Evolutionary conservation across 2,797 vertebrate genomes (phyloP), one percentile per base, ranked within the genome.

Genomic region (Cirrhinus molitorella): DNA sequence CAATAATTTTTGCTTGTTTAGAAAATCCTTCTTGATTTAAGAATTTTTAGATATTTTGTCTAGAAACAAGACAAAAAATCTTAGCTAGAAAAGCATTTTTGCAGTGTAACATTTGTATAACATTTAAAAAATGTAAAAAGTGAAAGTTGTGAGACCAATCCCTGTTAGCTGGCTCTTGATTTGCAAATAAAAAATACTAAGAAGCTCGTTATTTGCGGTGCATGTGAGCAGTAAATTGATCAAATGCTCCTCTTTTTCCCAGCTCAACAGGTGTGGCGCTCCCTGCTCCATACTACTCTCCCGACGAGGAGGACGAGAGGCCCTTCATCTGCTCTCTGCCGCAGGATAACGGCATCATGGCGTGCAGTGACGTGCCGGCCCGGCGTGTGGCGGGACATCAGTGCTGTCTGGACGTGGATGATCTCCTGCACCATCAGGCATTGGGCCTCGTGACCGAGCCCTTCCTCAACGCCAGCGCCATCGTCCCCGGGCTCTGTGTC

Each of bases 281-380:
- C 25, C 96, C 97, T 1, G 94, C 94, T 19, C 96, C 95, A 0
- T 99, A 99, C 91, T 99, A 99, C 91, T 96, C 96, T 66, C 96
- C 96, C 0, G 96, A 98, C 47, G 96, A 98, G 89, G 97, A 99
- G 0, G 98, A 99, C 4, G 98, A 99, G 92, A 96, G 96, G 84
- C 98, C 98, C 80, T 99, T 99, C 93, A 99, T 99, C 93, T 99
- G 98, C 94, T 99, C 98, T 0, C 93, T 99, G 85, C 97, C 97
- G 0, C 94, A 96, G 40, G 98, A 99, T 93, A 99, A 99, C 13
- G 98, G 98, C 87, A 99, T 99, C 93, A 98, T 99, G 98, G 96
- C 97, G 12, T 99, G 98, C 84, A 90, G 93, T 0, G 97, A 99
- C 84, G 96, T 99, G 37, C 98, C 97, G 0, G 95, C 97, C 0